Conservation (phyloP, 2,113 vertebrate genomes). For the Desmodus rotundus region DNA sequence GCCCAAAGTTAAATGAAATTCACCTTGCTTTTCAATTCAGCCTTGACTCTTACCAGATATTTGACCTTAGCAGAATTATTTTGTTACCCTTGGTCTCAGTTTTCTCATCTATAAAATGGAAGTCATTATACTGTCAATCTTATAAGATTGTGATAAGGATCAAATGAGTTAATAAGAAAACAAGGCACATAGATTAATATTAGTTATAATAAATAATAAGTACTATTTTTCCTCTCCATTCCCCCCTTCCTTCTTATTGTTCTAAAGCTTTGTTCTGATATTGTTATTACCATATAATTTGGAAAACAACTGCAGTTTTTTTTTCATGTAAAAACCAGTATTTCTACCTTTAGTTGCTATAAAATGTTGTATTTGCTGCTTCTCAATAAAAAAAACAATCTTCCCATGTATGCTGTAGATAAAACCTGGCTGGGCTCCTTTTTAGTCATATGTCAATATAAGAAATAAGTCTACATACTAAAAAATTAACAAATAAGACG, state of each 20-base stretch:
- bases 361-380: not conserved
- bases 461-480: not conserved
- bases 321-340: not conserved
- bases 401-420: not conserved
- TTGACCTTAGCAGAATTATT: not conserved
- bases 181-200: not conserved
- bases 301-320: not conserved
- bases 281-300: not conserved
- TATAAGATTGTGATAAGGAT: not conserved
- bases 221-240: not conserved
- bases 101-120: not conserved
- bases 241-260: not conserved
- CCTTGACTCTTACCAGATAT: not conserved
- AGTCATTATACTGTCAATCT: not conserved
- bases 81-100: not conserved
- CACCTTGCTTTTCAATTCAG: slow-evolving; percentile 1
- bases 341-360: not conserved
- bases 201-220: not conserved
- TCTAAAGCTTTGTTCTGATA: not conserved
- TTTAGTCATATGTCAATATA: not conserved
- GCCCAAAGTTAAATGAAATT: not conserved
- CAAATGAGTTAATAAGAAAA: not conserved
- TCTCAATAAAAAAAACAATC: not conserved
- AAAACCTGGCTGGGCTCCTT: not conserved
- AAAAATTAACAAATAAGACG: not conserved